Conservation (phyloP, 2,797 vertebrate species). For the Siniperca undulata region DNA sequence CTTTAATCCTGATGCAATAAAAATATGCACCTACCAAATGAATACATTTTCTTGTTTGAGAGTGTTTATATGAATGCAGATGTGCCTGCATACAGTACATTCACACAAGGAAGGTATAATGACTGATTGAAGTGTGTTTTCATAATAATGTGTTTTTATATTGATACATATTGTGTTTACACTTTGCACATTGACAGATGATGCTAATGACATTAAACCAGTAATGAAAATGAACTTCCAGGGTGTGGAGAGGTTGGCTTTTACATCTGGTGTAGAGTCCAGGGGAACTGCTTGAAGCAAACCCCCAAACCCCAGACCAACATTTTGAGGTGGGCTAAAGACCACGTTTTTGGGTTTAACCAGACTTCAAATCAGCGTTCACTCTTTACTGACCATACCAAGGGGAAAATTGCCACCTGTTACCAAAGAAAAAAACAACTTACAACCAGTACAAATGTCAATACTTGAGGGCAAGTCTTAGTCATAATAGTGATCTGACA, state of each 20-base stretch:
- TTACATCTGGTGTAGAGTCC: slow-evolving; percentile 1
- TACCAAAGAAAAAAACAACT: not conserved
- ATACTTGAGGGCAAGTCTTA: not conserved
- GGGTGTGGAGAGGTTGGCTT: not conserved
- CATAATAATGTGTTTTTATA: not conserved
- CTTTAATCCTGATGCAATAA: not conserved
- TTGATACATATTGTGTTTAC: not conserved
- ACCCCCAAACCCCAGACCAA: too few relatives aligned
- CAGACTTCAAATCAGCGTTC: not conserved
- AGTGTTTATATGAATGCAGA: not conserved
- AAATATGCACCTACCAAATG: not conserved
- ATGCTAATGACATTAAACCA: not conserved
- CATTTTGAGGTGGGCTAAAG: not conserved
- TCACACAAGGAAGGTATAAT: not conserved
- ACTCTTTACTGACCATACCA: not conserved
- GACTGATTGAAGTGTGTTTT: not conserved
- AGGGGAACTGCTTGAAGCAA: not conserved
- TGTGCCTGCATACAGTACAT: not conserved
- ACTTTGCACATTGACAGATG: not conserved
- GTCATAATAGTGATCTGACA: not conserved
- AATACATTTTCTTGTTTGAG: not conserved
- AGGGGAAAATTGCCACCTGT: not conserved
- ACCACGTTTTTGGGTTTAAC: not conserved
- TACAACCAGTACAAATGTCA: not conserved
- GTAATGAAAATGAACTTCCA: not conserved